phyloP scores from a whole-genome alignment of 2,797 vertebrate species.

The Ptychadena robeensis region DNA sequence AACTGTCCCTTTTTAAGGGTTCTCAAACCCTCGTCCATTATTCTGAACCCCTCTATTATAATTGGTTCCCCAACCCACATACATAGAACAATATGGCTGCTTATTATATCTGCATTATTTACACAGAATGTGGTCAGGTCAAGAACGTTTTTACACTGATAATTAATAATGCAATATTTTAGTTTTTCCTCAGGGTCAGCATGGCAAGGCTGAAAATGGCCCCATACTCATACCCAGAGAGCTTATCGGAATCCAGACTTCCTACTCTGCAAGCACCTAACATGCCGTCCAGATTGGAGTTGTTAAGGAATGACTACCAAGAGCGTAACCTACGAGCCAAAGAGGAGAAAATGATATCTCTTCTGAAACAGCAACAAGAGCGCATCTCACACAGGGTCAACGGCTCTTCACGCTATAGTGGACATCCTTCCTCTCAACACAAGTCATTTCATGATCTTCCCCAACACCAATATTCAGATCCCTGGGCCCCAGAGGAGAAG shows the following conservation, averaged over 20 bases:
- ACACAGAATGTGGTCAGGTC: neutral
- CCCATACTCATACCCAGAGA: neutral
- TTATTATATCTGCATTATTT: too few relatives aligned
- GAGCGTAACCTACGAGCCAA: constrained; percentile 63
- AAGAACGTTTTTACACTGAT: too few relatives aligned
- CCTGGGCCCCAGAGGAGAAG: constrained; percentile 36
- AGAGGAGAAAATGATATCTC: constrained; percentile 62
- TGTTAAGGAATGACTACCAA: constrained; percentile 62
- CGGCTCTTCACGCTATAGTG: constrained; percentile 48
- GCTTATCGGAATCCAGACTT: constrained; percentile 3
- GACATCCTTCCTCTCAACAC: neutral
- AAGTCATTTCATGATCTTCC: neutral
- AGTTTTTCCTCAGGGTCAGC: neutral
- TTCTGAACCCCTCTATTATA: too few relatives aligned
- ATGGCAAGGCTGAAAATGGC: constrained; percentile 23
- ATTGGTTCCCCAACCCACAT: too few relatives aligned
- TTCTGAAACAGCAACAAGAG: constrained; percentile 62
- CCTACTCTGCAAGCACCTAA: constrained; percentile 20
- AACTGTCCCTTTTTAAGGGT: too few relatives aligned
- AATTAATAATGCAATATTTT: neutral
- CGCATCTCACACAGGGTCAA: constrained; percentile 31
- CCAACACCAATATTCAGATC: neutral
- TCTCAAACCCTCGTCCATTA: too few relatives aligned
- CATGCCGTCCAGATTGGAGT: constrained; percentile 59
- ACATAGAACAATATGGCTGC: too few relatives aligned